Evolutionary conservation across 2,888 invertebrate genomes (phyloP).

Genomic region (Himalopsyche japonica): DNA sequence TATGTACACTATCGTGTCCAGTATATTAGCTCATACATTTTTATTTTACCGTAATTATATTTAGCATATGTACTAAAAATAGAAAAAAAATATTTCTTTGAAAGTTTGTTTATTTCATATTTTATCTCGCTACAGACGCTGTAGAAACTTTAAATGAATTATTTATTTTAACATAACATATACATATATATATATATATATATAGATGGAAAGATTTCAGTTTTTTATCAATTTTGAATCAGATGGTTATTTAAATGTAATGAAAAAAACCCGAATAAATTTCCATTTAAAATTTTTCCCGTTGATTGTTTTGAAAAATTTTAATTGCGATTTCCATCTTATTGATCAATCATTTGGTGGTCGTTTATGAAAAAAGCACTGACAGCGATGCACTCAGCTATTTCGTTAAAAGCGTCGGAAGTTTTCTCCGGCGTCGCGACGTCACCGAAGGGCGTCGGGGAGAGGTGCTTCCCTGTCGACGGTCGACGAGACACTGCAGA

Average conservation of each 20-base stretch:
- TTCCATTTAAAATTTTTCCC: not conserved
- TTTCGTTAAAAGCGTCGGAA: not conserved
- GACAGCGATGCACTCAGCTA: not conserved
- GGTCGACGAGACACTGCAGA: conserved; percentile 32
- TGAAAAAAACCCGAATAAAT: not conserved
- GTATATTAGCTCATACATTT: too few relatives aligned
- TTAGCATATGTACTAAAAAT: not conserved
- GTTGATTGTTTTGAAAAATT: not conserved
- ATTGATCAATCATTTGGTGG: not conserved
- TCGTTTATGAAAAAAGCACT: not conserved
- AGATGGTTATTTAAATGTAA: too few relatives aligned
- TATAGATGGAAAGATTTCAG: too few relatives aligned
- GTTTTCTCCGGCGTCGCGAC: conserved; percentile 4
- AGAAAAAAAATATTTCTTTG: too few relatives aligned
- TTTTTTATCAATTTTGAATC: too few relatives aligned
- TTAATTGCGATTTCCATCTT: not conserved
- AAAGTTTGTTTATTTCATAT: too few relatives aligned
- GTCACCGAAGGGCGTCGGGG: not conserved
- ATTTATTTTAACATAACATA: too few relatives aligned
- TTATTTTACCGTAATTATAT: not conserved
- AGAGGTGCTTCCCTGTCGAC: conserved; percentile 28
- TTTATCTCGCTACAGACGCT: too few relatives aligned
- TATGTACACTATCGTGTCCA: too few relatives aligned
- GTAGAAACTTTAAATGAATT: too few relatives aligned
- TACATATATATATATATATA: too few relatives aligned